Percentiles rank a stretch among this genome's conserved stretches.
These are phyloP conservation scores for Halichondria panicea DNA, from an alignment of 37 sponge, comb jelly and placozoan genomes.

Conservation along the genomic window DNA sequence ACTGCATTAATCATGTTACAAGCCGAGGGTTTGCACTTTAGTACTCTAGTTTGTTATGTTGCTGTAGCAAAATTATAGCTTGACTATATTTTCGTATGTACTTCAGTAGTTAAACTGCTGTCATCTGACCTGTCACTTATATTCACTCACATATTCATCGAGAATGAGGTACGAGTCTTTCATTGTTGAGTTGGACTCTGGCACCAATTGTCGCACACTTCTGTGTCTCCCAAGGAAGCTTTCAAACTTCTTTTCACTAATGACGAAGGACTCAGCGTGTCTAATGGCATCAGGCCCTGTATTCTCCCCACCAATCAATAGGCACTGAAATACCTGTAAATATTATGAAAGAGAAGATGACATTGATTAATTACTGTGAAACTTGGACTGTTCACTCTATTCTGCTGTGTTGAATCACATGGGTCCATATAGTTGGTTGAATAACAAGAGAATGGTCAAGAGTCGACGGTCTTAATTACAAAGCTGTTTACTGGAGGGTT, in stretches of 20 bases:
- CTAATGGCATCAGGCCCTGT: constrained; percentile 56
- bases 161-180: constrained; percentile 76
- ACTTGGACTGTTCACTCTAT: too few species aligned
- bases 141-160: constrained; percentile 67
- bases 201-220: constrained; percentile 49
- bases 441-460: too few species aligned
- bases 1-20: too few species aligned
- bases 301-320: constrained; percentile 79
- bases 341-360: too few species aligned
- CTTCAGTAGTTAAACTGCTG: background rate
- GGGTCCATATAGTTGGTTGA: too few species aligned
- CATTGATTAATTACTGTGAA: too few species aligned
- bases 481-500: too few species aligned
- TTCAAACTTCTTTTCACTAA: constrained; percentile 65
- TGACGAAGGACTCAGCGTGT: constrained; percentile 56
- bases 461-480: too few species aligned
- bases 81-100: background rate
- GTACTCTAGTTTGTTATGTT: background rate
- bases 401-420: too few species aligned
- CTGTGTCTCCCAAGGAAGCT: constrained; percentile 57
- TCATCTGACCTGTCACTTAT: background rate
- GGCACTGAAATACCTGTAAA: constrained; percentile 73
- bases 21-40: too few species aligned
- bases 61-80: too few species aligned
- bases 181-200: constrained; percentile 73